Base-by-base conservation (phyloP, 2,888 invertebrate species). In the Protodeltote pygarga region DNA sequence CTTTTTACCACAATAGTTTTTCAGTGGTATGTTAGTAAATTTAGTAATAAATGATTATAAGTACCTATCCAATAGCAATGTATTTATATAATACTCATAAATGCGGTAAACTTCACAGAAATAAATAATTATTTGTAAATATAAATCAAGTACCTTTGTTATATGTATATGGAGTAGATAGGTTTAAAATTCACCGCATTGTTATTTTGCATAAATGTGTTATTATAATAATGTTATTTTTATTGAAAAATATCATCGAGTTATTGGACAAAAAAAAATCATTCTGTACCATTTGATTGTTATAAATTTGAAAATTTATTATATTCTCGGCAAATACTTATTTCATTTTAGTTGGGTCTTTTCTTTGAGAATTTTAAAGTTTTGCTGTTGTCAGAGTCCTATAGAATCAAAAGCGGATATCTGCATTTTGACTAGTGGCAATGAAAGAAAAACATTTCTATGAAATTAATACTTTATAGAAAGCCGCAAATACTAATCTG, bases 121-220 rank as follows among this genome's bases (percentile, higher is more conserved):
- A 55, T 65, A 64, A 66, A 69, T 53, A 71, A 72, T 71, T 34
- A 53, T 62, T 73, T 87, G 86, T 87, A 86, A 84, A 87, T 87
- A 85, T 79, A 77, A 81, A 75, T 75, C 35, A 63, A 54, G 71
- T 71, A 74, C 69, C 63, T 74, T 65, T 67, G 71, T 68, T 68
- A 66, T 55, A 39, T 47, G n/a, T n/a, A n/a, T n/a, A n/a, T n/a
- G n/a, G n/a, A 58, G 38, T 67, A 59, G 41, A 27, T 62, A 69
- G 42, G 48, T 53, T 38, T 38, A 44, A 50, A 48, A 60, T 33
- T 51, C 51, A 50, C 35, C 48, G 53, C 21, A 59, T 67, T 63
- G 55, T 68, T 70, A 70, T 70, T 46, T 57, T 59, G 39, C 47
- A 47, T 27, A 49, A 31, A 51, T 58, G 69, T 52, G 62, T 61